phyloP scores from a whole-genome alignment of 2,888 invertebrate genomes.

The Erebia ligea region DNA sequence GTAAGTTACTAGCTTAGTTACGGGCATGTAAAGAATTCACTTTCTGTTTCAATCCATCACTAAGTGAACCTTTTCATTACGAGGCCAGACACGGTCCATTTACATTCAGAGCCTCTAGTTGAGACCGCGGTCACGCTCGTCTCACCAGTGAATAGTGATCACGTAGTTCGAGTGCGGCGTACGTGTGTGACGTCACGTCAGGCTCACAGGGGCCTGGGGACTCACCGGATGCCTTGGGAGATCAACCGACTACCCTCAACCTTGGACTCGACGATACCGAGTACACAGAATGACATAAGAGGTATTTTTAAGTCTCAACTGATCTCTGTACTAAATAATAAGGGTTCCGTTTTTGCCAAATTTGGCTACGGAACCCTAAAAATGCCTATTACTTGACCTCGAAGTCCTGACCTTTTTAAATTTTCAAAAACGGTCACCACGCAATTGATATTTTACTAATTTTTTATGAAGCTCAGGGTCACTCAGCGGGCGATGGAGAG shows the following conservation, averaged over 20 bases:
- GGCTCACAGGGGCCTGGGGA: background rate
- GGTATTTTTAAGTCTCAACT: background rate
- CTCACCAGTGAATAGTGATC: background rate
- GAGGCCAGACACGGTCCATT: background rate
- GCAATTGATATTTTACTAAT: too few species aligned
- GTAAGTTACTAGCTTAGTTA: too few species aligned
- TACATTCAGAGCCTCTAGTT: background rate
- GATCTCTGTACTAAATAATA: too few species aligned
- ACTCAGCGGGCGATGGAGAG: too few species aligned
- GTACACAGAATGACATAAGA: background rate
- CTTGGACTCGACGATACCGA: background rate
- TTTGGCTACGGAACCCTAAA: too few species aligned
- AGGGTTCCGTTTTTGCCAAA: too few species aligned
- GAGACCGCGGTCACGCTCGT: background rate
- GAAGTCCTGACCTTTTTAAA: too few species aligned
- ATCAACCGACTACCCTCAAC: background rate
- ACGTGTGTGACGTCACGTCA: slow-evolving; percentile 10
- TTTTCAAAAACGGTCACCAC: too few species aligned
- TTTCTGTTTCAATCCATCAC: too few species aligned
- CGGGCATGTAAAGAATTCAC: too few species aligned
- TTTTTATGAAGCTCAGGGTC: too few species aligned
- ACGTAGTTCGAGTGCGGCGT: background rate
- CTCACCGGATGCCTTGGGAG: background rate
- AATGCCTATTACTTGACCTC: too few species aligned
- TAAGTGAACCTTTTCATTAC: background rate